Conservation (phyloP, 1,140 invertebrate species). For the Glossosoma conforme region DNA sequence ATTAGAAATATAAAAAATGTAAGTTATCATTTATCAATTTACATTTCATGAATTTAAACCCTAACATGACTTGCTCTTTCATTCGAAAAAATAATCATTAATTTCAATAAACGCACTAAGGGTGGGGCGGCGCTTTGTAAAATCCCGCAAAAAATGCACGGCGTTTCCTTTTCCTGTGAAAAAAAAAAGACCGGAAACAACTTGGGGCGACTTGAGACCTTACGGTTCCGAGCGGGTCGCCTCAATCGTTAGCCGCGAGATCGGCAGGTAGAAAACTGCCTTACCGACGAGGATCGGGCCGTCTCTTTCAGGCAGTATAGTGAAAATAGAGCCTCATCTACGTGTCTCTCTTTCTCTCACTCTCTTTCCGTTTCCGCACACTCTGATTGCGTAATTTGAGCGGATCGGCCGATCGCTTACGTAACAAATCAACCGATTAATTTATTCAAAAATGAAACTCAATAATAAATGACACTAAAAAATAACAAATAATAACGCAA, state of each 20-base stretch:
- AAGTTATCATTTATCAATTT: too few species aligned
- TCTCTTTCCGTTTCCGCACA: background rate
- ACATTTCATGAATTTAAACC: too few species aligned
- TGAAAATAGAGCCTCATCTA: background rate
- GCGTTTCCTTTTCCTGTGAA: background rate
- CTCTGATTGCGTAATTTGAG: constrained; percentile 10
- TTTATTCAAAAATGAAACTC: too few species aligned
- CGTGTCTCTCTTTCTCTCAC: constrained; percentile 8
- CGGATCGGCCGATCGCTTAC: constrained; percentile 17
- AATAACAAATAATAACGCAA: too few species aligned
- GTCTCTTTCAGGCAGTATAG: too few species aligned
- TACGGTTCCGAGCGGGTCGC: background rate
- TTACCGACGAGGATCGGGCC: too few species aligned
- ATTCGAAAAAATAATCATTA: background rate
- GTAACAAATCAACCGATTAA: constrained; percentile 20
- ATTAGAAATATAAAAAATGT: too few species aligned
- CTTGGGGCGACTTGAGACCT: background rate
- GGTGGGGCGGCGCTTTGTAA: background rate
- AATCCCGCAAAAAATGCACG: background rate
- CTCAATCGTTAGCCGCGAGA: constrained; percentile 7
- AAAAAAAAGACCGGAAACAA: background rate
- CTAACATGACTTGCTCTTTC: too few species aligned
- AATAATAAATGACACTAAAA: too few species aligned
- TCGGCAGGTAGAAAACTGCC: constrained; percentile 11
- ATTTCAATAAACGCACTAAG: background rate